Evolutionary conservation across 2,888 invertebrate species (phyloP), one percentile per base, ranked within the genome.

Genomic region (Drosophila stalkeri): DNA sequence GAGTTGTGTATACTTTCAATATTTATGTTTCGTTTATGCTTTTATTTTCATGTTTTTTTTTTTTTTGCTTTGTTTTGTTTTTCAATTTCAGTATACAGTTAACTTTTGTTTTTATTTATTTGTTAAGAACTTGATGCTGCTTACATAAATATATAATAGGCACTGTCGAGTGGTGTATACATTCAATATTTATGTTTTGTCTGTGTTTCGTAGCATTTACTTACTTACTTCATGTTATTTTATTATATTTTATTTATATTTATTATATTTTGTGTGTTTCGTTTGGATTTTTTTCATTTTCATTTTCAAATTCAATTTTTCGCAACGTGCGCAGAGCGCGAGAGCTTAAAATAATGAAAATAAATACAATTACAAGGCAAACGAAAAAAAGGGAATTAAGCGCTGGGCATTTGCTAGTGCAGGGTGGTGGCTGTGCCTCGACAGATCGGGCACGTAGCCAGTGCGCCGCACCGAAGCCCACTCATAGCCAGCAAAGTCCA

Each of bases 301-400:
- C 63, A 75, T 69, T 72, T 77, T 80, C 59, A 72, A 80, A 75
- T 71, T 78, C 52, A 78, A 75, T 79, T 79, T 78, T 60, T 65
- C 70, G 65, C 64, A 55, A 49, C 71, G 57, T 66, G 66, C 63
- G 54, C 43, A 49, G 65, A n/a, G 49, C 41, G 56, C 56, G n/a
- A 43, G 33, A 46, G 66, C 65, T 79, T 66, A 60, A 71, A 71
- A 62, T 69, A 69, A 76, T 68, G 64, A 80, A 75, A 78, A 72
- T 72, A 69, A 80, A 72, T 62, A 80, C 64, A 75, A 72, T 68
- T 80, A 63, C 64, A 65, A 49, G 46, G 60, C 79, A 41, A 61
- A 54, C 52, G 57, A 65, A 64, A 35, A 68, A 69, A 64, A 72
- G 23, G 63, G 63, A 80, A 80, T 75, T 80, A 75, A 68, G 56